Conservation (phyloP, 2,113 vertebrate genomes). For the Notechis scutatus region DNA sequence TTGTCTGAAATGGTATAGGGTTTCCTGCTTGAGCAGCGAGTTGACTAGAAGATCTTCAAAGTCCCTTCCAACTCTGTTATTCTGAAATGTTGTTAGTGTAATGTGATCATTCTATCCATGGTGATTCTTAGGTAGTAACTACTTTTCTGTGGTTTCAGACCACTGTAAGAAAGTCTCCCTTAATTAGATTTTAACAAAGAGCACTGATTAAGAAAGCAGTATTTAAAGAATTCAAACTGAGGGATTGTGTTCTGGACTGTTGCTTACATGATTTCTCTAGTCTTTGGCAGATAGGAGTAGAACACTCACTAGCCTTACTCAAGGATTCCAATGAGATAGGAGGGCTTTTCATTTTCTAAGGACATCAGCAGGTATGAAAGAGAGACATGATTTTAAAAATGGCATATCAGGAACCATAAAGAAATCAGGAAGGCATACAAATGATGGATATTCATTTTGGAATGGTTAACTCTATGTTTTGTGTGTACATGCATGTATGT, state of each 20-base stretch:
- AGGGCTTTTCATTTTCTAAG: neutral
- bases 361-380: neutral
- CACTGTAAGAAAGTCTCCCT: neutral
- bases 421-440: slow-evolving; percentile 12
- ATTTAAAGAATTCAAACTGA: neutral
- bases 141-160: neutral
- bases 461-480: slow-evolving; percentile 16
- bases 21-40: neutral
- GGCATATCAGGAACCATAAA: slow-evolving; percentile 39
- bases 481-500: neutral
- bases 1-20: neutral
- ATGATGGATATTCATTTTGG: neutral
- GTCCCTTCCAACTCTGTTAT: neutral
- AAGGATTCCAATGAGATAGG: neutral
- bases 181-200: neutral
- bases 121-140: neutral
- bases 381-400: neutral
- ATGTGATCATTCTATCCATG: neutral
- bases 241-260: neutral
- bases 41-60: neutral
- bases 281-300: neutral
- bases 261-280: neutral
- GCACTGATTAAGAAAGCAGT: neutral
- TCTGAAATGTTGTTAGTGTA: neutral
- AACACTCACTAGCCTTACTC: neutral